These are phyloP conservation scores for Netta rufina DNA, from an alignment of 2,797 vertebrate genomes.

Conservation along the genomic window DNA sequence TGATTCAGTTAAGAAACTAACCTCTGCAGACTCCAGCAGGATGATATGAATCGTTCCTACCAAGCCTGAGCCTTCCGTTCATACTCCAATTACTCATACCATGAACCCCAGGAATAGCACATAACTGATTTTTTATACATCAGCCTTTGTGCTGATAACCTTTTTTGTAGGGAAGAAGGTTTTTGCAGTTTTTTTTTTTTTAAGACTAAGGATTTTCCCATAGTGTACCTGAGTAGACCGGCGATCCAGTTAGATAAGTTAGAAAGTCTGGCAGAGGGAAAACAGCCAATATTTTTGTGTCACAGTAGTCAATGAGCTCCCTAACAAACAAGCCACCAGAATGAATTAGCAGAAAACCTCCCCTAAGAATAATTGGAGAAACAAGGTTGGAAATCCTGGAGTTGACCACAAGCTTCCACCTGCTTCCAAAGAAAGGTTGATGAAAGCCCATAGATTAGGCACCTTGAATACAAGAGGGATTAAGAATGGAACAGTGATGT, in stretches of 20 bases:
- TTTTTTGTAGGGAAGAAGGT: neutral
- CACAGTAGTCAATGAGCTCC: neutral
- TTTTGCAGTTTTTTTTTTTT: neutral
- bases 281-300: neutral
- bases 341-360: neutral
- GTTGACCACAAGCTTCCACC: neutral
- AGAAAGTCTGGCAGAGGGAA: neutral
- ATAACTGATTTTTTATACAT: neutral
- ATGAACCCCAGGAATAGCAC: neutral
- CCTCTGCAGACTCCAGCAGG: conserved; percentile 31
- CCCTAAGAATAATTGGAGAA: neutral
- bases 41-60: conserved; percentile 31
- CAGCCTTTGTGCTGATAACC: neutral
- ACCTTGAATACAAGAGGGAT: neutral
- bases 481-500: neutral
- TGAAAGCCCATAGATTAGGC: neutral
- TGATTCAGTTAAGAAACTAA: conserved; percentile 28
- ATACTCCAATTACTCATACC: conserved; percentile 27
- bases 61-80: neutral
- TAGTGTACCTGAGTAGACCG: neutral
- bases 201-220: neutral
- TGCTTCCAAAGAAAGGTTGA: neutral
- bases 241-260: neutral
- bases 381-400: neutral
- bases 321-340: neutral